Evolutionary conservation across 1,140 invertebrate genomes (phyloP).

Genomic region (Antheraea mylitta): DNA sequence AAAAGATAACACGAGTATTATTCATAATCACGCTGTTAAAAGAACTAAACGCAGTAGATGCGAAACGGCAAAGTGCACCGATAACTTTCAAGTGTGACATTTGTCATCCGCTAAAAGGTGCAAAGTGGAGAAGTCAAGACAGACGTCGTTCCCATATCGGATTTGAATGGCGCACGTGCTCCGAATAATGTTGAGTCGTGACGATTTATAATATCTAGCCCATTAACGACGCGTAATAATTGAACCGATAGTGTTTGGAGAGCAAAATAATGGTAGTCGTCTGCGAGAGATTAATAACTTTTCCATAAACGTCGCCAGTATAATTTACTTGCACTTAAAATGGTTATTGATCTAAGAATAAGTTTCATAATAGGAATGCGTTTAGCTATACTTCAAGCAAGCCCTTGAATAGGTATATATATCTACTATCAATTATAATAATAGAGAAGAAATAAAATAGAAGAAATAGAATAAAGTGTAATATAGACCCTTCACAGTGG

Average conservation of each 20-base stretch:
- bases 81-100: not conserved
- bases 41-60: slow-evolving; percentile 19
- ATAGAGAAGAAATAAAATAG: too few relatives aligned
- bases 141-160: not conserved
- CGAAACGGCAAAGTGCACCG: not conserved
- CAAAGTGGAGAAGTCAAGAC: not conserved
- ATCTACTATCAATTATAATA: too few relatives aligned
- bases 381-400: too few relatives aligned
- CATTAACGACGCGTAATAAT: slow-evolving; percentile 30
- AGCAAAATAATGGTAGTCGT: not conserved
- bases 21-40: slow-evolving; percentile 23
- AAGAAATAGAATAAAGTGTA: too few relatives aligned
- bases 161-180: not conserved
- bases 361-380: too few relatives aligned
- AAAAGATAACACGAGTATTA: slow-evolving; percentile 5
- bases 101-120: not conserved
- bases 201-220: slow-evolving; percentile 47
- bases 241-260: slow-evolving; percentile 15
- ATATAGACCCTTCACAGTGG: too few relatives aligned
- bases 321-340: not conserved
- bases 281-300: not conserved
- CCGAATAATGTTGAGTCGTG: slow-evolving; percentile 35
- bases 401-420: too few relatives aligned
- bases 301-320: not conserved
- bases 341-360: too few relatives aligned